Conservation (phyloP, 2,888 invertebrate species). For the Drosophila barbarae region DNA sequence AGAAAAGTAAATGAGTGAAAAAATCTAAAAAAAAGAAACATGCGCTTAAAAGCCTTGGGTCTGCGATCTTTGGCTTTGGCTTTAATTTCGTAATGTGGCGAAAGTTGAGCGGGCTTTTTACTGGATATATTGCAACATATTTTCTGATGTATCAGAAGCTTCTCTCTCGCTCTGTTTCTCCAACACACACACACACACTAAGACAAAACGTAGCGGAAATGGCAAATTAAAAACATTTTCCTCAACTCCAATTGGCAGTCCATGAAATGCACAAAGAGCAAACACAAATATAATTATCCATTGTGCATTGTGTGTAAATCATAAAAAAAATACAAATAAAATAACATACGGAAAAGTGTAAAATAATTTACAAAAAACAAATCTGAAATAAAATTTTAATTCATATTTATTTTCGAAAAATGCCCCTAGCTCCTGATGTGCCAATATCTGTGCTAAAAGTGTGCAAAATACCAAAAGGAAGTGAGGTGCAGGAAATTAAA, state of each 20-base stretch:
- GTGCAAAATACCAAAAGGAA: constrained; percentile 37
- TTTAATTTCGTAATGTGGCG: constrained; percentile 73
- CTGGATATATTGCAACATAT: constrained; percentile 52
- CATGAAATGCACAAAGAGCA: constrained; percentile 47
- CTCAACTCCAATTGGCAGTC: constrained; percentile 48
- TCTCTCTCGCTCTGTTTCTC: constrained; percentile 7
- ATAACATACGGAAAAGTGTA: constrained; percentile 16
- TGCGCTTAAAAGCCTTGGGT: constrained; percentile 32
- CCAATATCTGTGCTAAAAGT: constrained; percentile 38
- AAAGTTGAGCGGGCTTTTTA: constrained; percentile 53
- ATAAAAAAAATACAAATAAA: constrained; percentile 40
- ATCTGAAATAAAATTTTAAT: constrained; percentile 14
- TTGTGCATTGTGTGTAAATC: constrained; percentile 45
- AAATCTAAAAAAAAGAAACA: constrained; percentile 21
- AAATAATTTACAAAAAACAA: neutral
- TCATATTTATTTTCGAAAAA: constrained; percentile 3
- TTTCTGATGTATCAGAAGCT: constrained; percentile 10
- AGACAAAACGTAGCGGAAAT: constrained; percentile 61
- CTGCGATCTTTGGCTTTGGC: constrained; percentile 29
- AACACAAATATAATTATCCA: constrained; percentile 37
- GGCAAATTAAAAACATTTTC: constrained; percentile 61
- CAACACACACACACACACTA: constrained; percentile 9
- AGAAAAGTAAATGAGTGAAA: constrained; percentile 30
- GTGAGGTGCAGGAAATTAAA: constrained; percentile 40
- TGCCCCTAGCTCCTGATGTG: constrained; percentile 23